These are phyloP conservation scores for Acrocera orbiculus DNA, from an alignment of 2,888 invertebrate species.

Conservation along the genomic window DNA sequence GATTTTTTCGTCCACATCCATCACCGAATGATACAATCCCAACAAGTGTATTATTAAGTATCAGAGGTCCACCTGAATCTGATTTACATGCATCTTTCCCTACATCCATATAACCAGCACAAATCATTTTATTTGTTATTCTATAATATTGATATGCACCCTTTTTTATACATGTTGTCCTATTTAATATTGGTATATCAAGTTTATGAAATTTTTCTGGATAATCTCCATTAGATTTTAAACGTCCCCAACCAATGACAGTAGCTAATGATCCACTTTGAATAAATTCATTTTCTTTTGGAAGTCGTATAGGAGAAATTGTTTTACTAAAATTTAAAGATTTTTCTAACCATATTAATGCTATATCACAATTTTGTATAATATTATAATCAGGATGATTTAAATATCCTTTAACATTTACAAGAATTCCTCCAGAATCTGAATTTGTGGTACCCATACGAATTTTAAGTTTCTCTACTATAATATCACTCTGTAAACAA, in stretches of 20 bases:
- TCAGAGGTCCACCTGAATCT: constrained; percentile 9
- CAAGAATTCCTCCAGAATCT: background rate
- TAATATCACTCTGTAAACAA: constrained; percentile 10
- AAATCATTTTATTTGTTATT: constrained; percentile 33
- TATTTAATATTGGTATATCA: background rate
- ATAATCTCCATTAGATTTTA: constrained; percentile 2
- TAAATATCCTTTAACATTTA: constrained; percentile 1
- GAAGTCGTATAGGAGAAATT: constrained; percentile 22
- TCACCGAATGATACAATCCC: constrained; percentile 7
- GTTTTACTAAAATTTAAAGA: constrained; percentile 26
- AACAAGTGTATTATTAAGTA: constrained; percentile 1
- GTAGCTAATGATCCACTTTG: constrained; percentile 2
- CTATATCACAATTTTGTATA: constrained; percentile 33
- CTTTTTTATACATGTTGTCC: constrained; percentile 18
- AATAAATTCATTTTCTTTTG: constrained; percentile 1
- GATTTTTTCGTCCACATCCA: constrained; percentile 4
- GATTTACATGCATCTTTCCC: constrained; percentile 16
- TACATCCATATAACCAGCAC: constrained; percentile 35
- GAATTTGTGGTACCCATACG: constrained; percentile 6
- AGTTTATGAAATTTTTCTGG: constrained; percentile 2
- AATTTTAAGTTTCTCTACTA: background rate
- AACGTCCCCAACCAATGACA: constrained; percentile 11
- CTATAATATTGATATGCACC: constrained; percentile 6
- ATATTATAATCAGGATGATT: constrained; percentile 5
- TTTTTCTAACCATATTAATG: constrained; percentile 31